Evolutionary conservation across 2,888 invertebrate species (phyloP).

Genomic region (Phalera bucephala): DNA sequence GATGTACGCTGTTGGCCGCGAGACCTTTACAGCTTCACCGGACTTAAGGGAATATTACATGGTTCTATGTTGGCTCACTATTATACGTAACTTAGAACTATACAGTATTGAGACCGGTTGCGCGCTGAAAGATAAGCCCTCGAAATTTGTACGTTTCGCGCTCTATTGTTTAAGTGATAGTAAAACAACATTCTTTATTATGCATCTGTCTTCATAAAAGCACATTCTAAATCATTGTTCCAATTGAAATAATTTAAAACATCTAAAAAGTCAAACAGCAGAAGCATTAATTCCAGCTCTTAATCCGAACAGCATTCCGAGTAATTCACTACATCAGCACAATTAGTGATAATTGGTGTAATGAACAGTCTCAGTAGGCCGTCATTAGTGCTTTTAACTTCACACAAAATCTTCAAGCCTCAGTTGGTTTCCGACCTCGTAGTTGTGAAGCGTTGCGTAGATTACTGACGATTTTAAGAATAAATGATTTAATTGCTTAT

Average conservation of each 20-base stretch:
- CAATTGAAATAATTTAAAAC: neutral
- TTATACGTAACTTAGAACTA: too few relatives aligned
- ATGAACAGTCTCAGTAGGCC: constrained; percentile 30
- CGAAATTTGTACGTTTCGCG: too few relatives aligned
- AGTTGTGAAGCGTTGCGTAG: neutral
- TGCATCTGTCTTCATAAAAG: too few relatives aligned
- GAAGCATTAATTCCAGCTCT: constrained; percentile 1
- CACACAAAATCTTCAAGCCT: neutral
- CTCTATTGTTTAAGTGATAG: too few relatives aligned
- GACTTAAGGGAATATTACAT: too few relatives aligned
- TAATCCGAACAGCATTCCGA: constrained; percentile 26
- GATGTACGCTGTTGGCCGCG: too few relatives aligned
- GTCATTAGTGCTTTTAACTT: constrained; percentile 7
- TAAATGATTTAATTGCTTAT: neutral
- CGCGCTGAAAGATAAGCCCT: too few relatives aligned
- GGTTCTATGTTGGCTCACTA: too few relatives aligned
- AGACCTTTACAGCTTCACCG: too few relatives aligned
- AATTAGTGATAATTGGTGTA: constrained; percentile 44
- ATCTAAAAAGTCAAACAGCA: neutral
- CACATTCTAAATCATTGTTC: too few relatives aligned
- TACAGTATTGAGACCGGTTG: too few relatives aligned
- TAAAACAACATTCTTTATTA: too few relatives aligned
- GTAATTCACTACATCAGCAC: constrained; percentile 33
- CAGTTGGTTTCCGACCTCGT: constrained; percentile 1
- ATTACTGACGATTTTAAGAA: neutral